A percentile compares a stretch with the other conserved stretches of the same genome.
These are phyloP conservation scores for Balanococcus diminutus DNA, from an alignment of 2,888 invertebrate genomes.

Conservation along the genomic window DNA sequence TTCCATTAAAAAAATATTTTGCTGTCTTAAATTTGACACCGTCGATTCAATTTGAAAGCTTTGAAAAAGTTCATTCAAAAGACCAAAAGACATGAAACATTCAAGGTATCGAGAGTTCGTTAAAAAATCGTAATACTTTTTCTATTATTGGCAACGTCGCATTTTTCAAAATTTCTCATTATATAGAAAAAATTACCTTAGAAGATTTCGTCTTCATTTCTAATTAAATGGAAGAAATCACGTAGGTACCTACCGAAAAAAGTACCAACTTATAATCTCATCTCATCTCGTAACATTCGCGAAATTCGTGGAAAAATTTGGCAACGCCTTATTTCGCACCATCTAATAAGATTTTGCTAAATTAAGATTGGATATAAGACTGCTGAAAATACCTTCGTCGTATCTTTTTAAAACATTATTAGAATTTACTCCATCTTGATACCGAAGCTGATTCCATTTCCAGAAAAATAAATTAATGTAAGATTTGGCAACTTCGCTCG, in stretches of 20 bases:
- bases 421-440: neutral
- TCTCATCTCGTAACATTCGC: neutral
- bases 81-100: too few species aligned
- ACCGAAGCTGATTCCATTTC: neutral
- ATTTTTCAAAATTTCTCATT: neutral
- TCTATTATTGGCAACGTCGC: neutral
- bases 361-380: neutral
- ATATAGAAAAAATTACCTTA: neutral
- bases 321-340: neutral
- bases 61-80: too few species aligned
- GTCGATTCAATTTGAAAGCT: too few species aligned
- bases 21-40: too few species aligned
- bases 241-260: too few species aligned
- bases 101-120: too few species aligned
- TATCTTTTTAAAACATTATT: neutral
- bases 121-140: too few species aligned
- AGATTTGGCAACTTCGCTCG: constrained; percentile 1
- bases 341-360: neutral
- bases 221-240: neutral
- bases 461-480: neutral
- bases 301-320: neutral
- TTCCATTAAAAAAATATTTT: too few species aligned
- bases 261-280: neutral
- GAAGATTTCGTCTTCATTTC: neutral
- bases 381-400: neutral